These are phyloP conservation scores for Lucifuga dentata DNA, from an alignment of 2,113 vertebrate genomes.

Conservation along the genomic window DNA sequence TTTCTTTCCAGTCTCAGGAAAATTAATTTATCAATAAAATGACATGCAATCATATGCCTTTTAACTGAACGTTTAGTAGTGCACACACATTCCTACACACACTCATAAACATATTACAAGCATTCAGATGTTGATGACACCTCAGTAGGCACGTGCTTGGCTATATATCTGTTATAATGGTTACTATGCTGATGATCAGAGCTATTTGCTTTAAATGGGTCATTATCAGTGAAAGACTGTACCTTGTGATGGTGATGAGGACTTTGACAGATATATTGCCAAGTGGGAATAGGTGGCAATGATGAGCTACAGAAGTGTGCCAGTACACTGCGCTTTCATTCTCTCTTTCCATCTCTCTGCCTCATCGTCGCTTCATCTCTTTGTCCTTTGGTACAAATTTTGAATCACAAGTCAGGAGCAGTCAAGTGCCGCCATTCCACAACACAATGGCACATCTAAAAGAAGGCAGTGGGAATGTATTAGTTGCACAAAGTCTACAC, in stretches of 20 bases:
- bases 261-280: conserved; percentile 78
- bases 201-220: conserved; percentile 82
- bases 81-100: conserved; percentile 20
- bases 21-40: conserved; percentile 33
- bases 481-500: conserved; percentile 63
- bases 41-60: conserved; percentile 45
- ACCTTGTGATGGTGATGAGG: conserved; percentile 76
- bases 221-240: conserved; percentile 75
- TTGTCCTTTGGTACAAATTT: conserved; percentile 78
- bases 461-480: conserved; percentile 56
- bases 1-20: conserved; percentile 19
- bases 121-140: conserved; percentile 85
- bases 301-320: conserved; percentile 78
- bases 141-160: conserved; percentile 63
- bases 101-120: conserved; percentile 53
- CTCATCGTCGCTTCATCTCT: conserved; percentile 77
- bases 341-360: conserved; percentile 64
- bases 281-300: conserved; percentile 67
- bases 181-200: conserved; percentile 76
- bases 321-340: conserved; percentile 61
- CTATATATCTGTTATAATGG: conserved; percentile 78
- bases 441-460: conserved; percentile 44
- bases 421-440: conserved; percentile 72
- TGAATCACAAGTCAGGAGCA: conserved; percentile 79
- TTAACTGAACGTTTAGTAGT: conserved; percentile 46